Percentiles rank a stretch among this genome's conserved stretches.
phyloP scores from a whole-genome alignment of 2,888 invertebrate genomes.

The Adela reaumurella region DNA sequence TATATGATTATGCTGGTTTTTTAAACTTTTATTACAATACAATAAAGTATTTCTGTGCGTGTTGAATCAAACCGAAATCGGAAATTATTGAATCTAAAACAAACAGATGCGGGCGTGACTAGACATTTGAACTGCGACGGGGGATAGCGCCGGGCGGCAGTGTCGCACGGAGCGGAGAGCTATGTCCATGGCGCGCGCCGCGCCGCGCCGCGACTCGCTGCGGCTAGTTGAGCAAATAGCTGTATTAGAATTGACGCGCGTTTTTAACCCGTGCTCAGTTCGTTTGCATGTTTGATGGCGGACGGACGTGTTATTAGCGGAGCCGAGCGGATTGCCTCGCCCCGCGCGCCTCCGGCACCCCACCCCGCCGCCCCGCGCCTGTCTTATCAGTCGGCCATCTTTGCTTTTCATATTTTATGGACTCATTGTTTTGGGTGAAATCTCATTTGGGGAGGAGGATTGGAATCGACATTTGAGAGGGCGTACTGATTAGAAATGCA shows the following conservation, averaged over 20 bases:
- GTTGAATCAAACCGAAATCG: too few species aligned
- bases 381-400: background rate
- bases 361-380: constrained; percentile 16
- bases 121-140: too few species aligned
- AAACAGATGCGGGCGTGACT: too few species aligned
- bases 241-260: background rate
- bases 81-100: too few species aligned
- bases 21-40: too few species aligned
- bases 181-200: background rate
- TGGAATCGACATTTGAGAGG: constrained; percentile 48
- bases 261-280: background rate
- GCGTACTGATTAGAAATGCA: too few species aligned
- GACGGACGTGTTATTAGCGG: constrained; percentile 45
- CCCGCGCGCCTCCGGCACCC: constrained; percentile 15
- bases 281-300: background rate
- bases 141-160: too few species aligned
- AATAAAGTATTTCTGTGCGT: too few species aligned
- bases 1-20: too few species aligned
- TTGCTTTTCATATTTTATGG: background rate
- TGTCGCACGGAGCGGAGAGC: background rate
- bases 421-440: background rate
- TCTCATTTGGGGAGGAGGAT: constrained; percentile 15
- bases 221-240: background rate
- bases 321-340: constrained; percentile 12
- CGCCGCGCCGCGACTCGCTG: too few species aligned